Conservation (phyloP, 2,797 vertebrate species). For the Syndactyla subalaris region DNA sequence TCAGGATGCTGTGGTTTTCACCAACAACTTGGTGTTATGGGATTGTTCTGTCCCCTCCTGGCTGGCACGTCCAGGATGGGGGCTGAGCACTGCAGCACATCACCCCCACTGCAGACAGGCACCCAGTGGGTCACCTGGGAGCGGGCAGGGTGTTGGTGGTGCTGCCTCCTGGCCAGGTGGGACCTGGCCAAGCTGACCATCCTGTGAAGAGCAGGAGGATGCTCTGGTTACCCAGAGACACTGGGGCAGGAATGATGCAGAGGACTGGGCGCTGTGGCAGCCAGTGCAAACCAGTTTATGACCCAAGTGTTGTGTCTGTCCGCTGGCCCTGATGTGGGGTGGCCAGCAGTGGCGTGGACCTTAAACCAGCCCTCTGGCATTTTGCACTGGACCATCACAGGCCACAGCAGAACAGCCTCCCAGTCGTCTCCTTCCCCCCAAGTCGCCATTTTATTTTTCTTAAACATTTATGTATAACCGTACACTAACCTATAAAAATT, state of each 20-base stretch:
- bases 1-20: not conserved
- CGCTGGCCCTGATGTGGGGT: fast-evolving
- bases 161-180: not conserved
- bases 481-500: constrained; percentile 73
- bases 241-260: fast-evolving
- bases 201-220: not conserved
- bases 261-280: fast-evolving
- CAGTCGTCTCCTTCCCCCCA: not conserved
- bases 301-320: not conserved
- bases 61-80: fast-evolving
- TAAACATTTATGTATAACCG: constrained; percentile 60
- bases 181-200: not conserved
- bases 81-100: not conserved
- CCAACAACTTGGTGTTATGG: not conserved
- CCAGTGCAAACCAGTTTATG: not conserved
- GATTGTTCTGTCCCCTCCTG: not conserved
- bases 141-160: fast-evolving
- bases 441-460: constrained; percentile 52
- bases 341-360: fast-evolving
- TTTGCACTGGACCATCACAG: fast-evolving
- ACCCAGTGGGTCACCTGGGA: fast-evolving
- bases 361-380: fast-evolving
- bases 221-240: not conserved
- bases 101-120: not conserved
- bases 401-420: not conserved